phyloP scores from a whole-genome alignment of 2,113 vertebrate species.

The Pardalotus punctatus region DNA sequence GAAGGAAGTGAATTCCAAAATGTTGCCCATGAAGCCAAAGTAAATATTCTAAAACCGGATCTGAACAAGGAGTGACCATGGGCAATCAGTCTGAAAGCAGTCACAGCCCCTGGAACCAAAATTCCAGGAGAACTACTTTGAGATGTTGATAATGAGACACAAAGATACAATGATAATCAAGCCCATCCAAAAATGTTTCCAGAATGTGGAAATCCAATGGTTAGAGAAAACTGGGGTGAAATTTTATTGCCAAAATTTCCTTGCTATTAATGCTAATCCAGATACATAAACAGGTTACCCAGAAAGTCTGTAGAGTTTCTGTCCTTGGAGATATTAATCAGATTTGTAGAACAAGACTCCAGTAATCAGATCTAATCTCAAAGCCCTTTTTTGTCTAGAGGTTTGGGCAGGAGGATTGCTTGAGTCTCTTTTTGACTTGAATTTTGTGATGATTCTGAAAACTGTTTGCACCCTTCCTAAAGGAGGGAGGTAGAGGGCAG shows the following conservation, averaged over 20 bases:
- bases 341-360: too few species aligned
- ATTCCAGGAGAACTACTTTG: not conserved
- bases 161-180: not conserved
- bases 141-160: not conserved
- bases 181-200: not conserved
- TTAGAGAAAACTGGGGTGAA: not conserved
- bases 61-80: not conserved
- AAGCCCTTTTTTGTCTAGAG: not conserved
- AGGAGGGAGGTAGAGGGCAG: not conserved
- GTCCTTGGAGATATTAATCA: not conserved
- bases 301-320: not conserved
- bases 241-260: not conserved
- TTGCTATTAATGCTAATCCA: not conserved
- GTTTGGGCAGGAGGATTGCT: not conserved
- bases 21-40: not conserved
- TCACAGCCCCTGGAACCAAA: not conserved
- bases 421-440: not conserved
- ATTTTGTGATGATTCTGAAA: not conserved
- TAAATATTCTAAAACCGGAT: not conserved
- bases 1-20: not conserved
- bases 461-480: not conserved
- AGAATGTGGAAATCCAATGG: not conserved
- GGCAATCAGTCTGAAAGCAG: not conserved
- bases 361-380: not conserved
- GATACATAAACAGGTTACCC: not conserved